A percentile compares a stretch with the other conserved stretches of the same genome.
These are phyloP conservation scores for Lysandra coridon DNA, from an alignment of 2,888 invertebrate species.

Conservation along the genomic window DNA sequence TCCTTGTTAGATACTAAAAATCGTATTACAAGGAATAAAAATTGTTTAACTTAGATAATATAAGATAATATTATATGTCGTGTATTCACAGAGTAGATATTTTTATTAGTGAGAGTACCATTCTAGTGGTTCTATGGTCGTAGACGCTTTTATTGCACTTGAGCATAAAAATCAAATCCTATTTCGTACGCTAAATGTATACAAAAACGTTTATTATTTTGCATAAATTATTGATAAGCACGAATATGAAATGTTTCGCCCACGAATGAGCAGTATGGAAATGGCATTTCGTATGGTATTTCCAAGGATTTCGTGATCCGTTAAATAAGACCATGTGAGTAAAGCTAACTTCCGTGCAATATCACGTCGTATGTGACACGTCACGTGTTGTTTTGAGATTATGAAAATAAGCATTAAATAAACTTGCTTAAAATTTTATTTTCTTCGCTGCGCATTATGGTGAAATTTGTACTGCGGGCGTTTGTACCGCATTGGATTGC, in stretches of 20 bases:
- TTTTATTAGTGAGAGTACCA: too few relatives aligned
- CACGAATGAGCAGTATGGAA: slow-evolving; percentile 24
- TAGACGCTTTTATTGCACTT: not conserved
- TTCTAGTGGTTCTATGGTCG: not conserved
- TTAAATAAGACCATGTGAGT: slow-evolving; percentile 72
- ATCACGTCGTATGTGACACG: slow-evolving; percentile 55
- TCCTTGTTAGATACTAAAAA: not conserved
- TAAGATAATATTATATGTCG: too few relatives aligned
- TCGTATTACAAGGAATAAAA: not conserved
- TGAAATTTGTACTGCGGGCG: slow-evolving; percentile 22
- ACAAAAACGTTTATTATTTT: slow-evolving; percentile 22
- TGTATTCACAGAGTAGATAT: too few relatives aligned
- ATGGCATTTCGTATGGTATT: slow-evolving; percentile 46
- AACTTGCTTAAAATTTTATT: slow-evolving; percentile 28
- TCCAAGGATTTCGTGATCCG: slow-evolving; percentile 70
- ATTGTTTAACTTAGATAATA: too few relatives aligned
- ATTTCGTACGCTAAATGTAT: not conserved
- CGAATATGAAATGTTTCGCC: slow-evolving; percentile 20
- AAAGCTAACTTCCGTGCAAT: slow-evolving; percentile 71
- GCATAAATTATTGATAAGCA: slow-evolving; percentile 23
- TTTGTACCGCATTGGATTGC: not conserved
- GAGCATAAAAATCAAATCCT: not conserved
- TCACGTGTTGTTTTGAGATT: slow-evolving; percentile 42
- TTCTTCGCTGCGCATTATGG: slow-evolving; percentile 24
- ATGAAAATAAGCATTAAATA: slow-evolving; percentile 37